A percentile compares a stretch with the other conserved stretches of the same genome.
phyloP scores from a whole-genome alignment of 1,140 invertebrate genomes.

The Brachionus manjavacas region DNA sequence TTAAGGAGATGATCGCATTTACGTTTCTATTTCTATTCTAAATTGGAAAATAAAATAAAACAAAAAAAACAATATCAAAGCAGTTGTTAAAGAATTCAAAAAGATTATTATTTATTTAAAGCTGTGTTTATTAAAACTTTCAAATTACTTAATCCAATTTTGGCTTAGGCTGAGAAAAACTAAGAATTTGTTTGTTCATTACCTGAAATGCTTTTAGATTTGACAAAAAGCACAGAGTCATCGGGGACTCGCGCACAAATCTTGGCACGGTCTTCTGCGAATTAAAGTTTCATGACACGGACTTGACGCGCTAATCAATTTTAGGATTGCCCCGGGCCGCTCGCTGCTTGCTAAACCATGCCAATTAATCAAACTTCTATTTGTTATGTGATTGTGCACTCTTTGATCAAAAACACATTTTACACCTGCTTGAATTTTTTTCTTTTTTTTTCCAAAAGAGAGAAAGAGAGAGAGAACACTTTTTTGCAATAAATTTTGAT shows the following conservation, averaged over 20 bases:
- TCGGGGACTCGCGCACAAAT: neutral
- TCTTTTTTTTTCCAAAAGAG: neutral
- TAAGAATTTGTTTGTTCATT: neutral
- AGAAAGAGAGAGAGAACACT: neutral
- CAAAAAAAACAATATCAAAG: neutral
- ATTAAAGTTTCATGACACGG: neutral
- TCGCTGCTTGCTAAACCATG: neutral
- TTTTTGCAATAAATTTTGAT: slow-evolving; percentile 17
- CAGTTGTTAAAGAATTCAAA: slow-evolving; percentile 15
- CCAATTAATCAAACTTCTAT: slow-evolving; percentile 20
- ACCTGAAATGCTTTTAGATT: neutral
- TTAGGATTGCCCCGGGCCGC: neutral
- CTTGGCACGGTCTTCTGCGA: neutral
- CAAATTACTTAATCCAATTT: slow-evolving; percentile 33
- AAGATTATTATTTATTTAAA: neutral
- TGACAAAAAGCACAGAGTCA: neutral
- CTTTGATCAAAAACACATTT: slow-evolving; percentile 14
- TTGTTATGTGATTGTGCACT: neutral
- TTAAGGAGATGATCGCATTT: slow-evolving; percentile 28
- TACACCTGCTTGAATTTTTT: neutral
- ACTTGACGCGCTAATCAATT: neutral
- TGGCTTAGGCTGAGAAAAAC: neutral
- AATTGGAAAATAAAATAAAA: neutral
- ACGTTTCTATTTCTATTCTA: neutral
- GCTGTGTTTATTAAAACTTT: neutral